Evolutionary conservation across 2,113 vertebrate genomes (phyloP), one percentile per base, ranked within the genome.

Genomic region (Catagonus wagneri): DNA sequence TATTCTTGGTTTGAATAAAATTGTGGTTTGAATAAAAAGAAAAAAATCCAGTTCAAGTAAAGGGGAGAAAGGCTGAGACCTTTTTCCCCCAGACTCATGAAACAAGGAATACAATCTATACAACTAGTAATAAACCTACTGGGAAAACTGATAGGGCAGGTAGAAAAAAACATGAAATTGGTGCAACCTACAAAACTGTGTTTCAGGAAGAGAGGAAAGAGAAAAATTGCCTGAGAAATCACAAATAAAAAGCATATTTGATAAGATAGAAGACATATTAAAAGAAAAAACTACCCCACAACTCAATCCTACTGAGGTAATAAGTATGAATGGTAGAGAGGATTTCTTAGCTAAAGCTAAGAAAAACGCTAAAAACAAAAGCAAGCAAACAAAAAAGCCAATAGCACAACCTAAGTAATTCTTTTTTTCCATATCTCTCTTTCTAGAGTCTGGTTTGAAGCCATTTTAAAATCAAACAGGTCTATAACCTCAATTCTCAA

Each of bases 231-330:
- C 44, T 71, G 29, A 93, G 76, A 97, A 92, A 94, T 94, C 7
- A 2, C 89, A 97, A 95, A 92, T 89, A 94, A 94, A 97, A 96
- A 91, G 50, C 65, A 94, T 94, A 34, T 76, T 96, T 96, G 85
- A 96, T 91, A 97, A 97, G 74, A 84, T 27, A 89, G 65, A 94
- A 92, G 54, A 89, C 15, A 80, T 91, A 94, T 90, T 94, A 96
- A 97, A 91, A 39, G 19, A 4, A 44, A 87, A 93, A 90, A 68
- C 39, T 25, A 39, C 1, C 52, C 29, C 9, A 25, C 22, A 87
- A 80, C 13, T 14, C 78, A 95, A 61, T 89, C 66, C 52, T 32
- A 83, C 68, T 75, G 60, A 65, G 66, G 80, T 81, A 97, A 92
- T 92, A 93, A 83, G 17, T 80, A 87, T 25, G 71, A 90, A 87